A percentile compares a stretch with the other conserved stretches of the same genome.
Conservation (phyloP, 2,797 vertebrate species). For the Trematocara caparti region DNA sequence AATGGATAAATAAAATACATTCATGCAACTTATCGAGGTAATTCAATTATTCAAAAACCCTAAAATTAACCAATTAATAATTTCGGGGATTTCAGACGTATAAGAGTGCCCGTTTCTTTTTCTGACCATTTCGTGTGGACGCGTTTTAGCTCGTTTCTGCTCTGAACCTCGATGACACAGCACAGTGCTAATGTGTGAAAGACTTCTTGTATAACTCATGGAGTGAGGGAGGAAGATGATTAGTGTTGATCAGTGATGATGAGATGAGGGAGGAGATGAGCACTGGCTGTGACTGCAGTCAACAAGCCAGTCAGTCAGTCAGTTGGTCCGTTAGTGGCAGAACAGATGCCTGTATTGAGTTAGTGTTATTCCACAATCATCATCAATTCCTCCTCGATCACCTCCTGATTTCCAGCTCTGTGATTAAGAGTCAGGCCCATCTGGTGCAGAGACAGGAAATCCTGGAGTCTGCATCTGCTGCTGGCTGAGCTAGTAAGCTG, state of each 20-base stretch:
- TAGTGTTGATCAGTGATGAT: slow-evolving; percentile 57
- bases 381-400: slow-evolving; percentile 77
- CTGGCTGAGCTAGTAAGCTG: slow-evolving; percentile 71
- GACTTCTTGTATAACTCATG: slow-evolving; percentile 48
- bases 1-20: background rate
- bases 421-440: slow-evolving; percentile 79
- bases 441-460: slow-evolving; percentile 78
- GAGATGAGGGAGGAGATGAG: slow-evolving; percentile 58
- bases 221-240: slow-evolving; percentile 51
- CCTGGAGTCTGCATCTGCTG: slow-evolving; percentile 76
- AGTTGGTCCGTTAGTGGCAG: slow-evolving; percentile 47
- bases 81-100: background rate
- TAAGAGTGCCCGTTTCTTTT: background rate
- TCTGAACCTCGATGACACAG: slow-evolving; percentile 27
- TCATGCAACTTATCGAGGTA: background rate
- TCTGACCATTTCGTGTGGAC: background rate
- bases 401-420: slow-evolving; percentile 73
- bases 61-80: background rate
- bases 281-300: slow-evolving; percentile 56
- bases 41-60: background rate
- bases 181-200: slow-evolving; percentile 40
- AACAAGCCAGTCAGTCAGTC: slow-evolving; percentile 43
- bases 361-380: slow-evolving; percentile 74
- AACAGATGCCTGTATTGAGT: slow-evolving; percentile 75
- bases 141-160: background rate